Percentiles rank a stretch among this genome's conserved stretches.
phyloP scores from a whole-genome alignment of 2,797 vertebrate genomes.

The Adrianichthys oophorus region DNA sequence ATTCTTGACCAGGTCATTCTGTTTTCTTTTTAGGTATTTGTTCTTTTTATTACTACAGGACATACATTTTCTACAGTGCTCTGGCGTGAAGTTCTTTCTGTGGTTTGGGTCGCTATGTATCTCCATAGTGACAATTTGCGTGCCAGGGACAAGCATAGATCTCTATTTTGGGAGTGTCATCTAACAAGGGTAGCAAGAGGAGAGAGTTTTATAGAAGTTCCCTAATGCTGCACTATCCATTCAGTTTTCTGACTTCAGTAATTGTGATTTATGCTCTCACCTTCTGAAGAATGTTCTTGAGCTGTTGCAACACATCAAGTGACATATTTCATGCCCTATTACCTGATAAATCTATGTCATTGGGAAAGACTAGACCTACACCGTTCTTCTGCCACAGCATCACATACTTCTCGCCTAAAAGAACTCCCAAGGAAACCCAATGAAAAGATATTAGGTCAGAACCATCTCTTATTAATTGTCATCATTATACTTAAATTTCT shows the following conservation, averaged over 20 bases:
- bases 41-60: too few relatives aligned
- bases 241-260: slow-evolving; percentile 71
- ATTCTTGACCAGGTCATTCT: too few relatives aligned
- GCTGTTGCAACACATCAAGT: slow-evolving; percentile 58
- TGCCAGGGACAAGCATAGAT: slow-evolving; percentile 57
- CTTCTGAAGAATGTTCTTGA: slow-evolving; percentile 62
- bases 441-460: too few relatives aligned
- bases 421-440: too few relatives aligned
- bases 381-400: slow-evolving; percentile 38
- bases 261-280: slow-evolving; percentile 78
- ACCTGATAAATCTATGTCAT: slow-evolving; percentile 63
- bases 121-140: slow-evolving; percentile 62
- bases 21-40: too few relatives aligned
- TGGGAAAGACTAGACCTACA: slow-evolving; percentile 42
- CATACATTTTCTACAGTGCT: too few relatives aligned
- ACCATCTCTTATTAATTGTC: too few relatives aligned
- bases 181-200: slow-evolving; percentile 65
- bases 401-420: too few relatives aligned
- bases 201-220: slow-evolving; percentile 62
- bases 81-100: too few relatives aligned
- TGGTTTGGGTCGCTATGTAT: too few relatives aligned
- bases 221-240: slow-evolving; percentile 43
- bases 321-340: slow-evolving; percentile 67
- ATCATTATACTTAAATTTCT: too few relatives aligned
- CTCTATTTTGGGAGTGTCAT: slow-evolving; percentile 75